phyloP scores from a whole-genome alignment of 2,888 invertebrate genomes.

The Amaurobius ferox region DNA sequence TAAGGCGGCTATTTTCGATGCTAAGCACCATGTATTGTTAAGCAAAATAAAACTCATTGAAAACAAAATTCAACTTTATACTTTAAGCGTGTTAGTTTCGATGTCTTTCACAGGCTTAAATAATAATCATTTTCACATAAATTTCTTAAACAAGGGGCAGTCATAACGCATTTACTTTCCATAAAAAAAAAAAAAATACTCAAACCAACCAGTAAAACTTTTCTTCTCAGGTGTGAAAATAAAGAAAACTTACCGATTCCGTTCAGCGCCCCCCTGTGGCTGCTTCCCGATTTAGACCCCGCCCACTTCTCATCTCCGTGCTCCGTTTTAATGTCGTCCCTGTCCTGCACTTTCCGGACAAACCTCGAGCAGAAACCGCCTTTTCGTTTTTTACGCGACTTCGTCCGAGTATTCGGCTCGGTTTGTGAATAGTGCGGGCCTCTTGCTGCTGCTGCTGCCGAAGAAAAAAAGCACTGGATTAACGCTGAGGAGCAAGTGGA shows the following conservation, averaged over 20 bases:
- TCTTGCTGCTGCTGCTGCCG: neutral
- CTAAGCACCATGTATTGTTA: too few relatives aligned
- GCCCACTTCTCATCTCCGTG: neutral
- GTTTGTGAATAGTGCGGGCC: constrained; percentile 3
- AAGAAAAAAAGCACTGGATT: constrained; percentile 1
- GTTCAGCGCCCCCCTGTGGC: neutral
- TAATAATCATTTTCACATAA: too few relatives aligned
- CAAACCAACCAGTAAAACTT: neutral
- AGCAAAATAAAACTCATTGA: too few relatives aligned
- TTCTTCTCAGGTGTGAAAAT: neutral
- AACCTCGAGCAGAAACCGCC: neutral
- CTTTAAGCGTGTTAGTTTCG: too few relatives aligned
- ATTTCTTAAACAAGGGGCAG: too few relatives aligned
- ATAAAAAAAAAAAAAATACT: neutral
- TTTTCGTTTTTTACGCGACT: neutral
- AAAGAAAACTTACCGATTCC: neutral
- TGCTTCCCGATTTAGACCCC: neutral
- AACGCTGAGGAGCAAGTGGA: constrained; percentile 36
- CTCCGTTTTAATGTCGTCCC: neutral
- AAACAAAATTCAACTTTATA: too few relatives aligned
- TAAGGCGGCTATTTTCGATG: too few relatives aligned
- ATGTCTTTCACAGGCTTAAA: too few relatives aligned
- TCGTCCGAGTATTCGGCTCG: neutral
- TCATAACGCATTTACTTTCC: neutral
- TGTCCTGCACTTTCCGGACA: constrained; percentile 3